Conservation (phyloP, 2,113 vertebrate species). For the Anolis carolinensis region DNA sequence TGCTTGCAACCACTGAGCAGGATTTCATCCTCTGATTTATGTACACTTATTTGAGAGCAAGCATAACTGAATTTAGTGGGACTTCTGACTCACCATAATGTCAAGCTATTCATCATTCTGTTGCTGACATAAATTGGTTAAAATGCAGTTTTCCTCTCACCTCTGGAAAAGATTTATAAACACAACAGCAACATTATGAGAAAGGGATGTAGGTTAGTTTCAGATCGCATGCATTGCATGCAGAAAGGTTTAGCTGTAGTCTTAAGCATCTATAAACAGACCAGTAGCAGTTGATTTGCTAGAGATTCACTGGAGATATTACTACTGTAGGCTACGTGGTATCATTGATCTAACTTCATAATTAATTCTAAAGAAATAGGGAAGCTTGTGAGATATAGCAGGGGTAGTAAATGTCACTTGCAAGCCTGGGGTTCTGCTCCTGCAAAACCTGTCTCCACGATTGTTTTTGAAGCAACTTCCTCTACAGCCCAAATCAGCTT, state of each 20-base stretch:
- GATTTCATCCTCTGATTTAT: no score
- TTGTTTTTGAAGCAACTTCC: not conserved
- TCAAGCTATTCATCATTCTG: not conserved
- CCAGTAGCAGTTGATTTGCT: not conserved
- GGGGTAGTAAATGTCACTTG: no score
- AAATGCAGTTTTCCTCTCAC: not conserved
- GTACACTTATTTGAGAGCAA: no score
- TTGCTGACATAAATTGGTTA: not conserved
- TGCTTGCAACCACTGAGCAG: no score
- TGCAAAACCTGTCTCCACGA: no score
- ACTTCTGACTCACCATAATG: not conserved
- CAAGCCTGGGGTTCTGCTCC: no score
- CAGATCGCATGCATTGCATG: not conserved
- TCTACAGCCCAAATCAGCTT: not conserved
- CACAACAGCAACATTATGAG: not conserved
- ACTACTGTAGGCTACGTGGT: not conserved
- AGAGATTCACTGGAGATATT: not conserved
- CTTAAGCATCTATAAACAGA: not conserved
- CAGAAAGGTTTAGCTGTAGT: not conserved
- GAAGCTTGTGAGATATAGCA: no score
- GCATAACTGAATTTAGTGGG: no score
- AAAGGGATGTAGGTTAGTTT: not conserved
- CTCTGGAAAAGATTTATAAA: not conserved
- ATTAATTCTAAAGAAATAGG: no score
- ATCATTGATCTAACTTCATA: not conserved